Conservation (phyloP, 1,140 invertebrate species). For the Cylas formicarius region DNA sequence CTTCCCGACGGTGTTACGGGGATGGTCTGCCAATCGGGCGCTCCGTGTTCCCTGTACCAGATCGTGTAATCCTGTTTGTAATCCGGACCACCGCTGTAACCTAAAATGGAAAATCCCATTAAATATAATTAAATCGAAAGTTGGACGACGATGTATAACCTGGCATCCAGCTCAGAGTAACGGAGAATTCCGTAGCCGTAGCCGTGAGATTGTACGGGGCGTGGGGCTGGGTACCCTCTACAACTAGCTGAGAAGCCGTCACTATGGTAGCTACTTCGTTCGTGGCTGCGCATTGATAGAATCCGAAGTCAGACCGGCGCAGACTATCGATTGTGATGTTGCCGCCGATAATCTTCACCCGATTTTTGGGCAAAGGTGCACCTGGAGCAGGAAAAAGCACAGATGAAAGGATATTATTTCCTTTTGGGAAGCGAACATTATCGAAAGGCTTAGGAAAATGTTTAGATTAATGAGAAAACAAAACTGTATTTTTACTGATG, state of each 20-base stretch:
- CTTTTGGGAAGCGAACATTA: no score
- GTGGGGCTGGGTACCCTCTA: slow-evolving; percentile 93
- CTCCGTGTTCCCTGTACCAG: slow-evolving; percentile 79
- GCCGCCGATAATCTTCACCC: slow-evolving; percentile 69
- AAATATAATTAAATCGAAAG: background rate
- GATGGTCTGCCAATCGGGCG: slow-evolving; percentile 82
- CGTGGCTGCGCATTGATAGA: slow-evolving; percentile 88
- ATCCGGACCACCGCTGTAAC: slow-evolving; percentile 89
- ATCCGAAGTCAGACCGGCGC: slow-evolving; percentile 82
- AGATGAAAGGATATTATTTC: no score
- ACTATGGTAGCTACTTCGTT: slow-evolving; percentile 92
- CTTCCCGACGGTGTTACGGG: slow-evolving; percentile 86
- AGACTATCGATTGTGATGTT: slow-evolving; percentile 89
- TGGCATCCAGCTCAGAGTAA: slow-evolving; percentile 85
- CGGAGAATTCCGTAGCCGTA: slow-evolving; percentile 78
- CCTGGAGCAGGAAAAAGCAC: slow-evolving; percentile 36
- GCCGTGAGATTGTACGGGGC: slow-evolving; percentile 91
- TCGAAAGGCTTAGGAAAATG: no score
- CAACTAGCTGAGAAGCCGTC: slow-evolving; percentile 80
- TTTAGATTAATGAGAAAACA: no score
- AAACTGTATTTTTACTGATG: no score
- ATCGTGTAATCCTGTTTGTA: slow-evolving; percentile 92
- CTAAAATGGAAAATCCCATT: no score
- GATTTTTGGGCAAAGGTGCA: slow-evolving; percentile 67
- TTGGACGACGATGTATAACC: slow-evolving; percentile 35